Evolutionary conservation across 2,113 vertebrate genomes (phyloP).

Genomic region (Crotalus helleri): DNA sequence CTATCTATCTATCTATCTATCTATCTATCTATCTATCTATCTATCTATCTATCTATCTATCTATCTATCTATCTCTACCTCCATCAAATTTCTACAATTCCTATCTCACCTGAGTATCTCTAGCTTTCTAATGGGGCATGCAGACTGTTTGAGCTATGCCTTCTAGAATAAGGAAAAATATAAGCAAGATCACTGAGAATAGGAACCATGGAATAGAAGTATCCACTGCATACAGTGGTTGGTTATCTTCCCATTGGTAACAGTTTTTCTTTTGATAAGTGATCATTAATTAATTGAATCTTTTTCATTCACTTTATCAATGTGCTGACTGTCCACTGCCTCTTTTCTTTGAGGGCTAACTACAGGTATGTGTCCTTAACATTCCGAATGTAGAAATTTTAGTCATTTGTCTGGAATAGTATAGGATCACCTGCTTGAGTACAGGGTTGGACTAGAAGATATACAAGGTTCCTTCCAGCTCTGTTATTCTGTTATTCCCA

Average conservation of each 20-base stretch:
- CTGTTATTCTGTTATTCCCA: background rate
- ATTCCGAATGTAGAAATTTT: background rate
- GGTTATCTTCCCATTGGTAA: background rate
- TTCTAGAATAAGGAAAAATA: background rate
- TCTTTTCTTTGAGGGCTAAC: background rate
- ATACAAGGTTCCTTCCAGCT: background rate
- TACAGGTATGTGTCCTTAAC: background rate
- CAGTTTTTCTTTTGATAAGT: background rate
- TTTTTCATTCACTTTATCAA: background rate
- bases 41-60: too few species aligned
- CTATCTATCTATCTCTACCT: too few species aligned
- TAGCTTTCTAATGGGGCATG: background rate
- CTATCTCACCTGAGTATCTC: background rate
- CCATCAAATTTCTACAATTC: background rate
- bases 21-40: too few species aligned
- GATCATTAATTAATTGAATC: background rate
- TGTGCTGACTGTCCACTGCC: background rate
- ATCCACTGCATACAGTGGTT: background rate
- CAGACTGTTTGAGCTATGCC: background rate
- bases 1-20: too few species aligned
- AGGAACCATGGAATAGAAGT: background rate
- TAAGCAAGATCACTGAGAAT: background rate
- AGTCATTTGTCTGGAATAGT: background rate
- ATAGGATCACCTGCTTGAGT: background rate
- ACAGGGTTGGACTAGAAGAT: background rate